Conservation (phyloP, 2,113 vertebrate species). For the Psammodynastes pulverulentus region DNA sequence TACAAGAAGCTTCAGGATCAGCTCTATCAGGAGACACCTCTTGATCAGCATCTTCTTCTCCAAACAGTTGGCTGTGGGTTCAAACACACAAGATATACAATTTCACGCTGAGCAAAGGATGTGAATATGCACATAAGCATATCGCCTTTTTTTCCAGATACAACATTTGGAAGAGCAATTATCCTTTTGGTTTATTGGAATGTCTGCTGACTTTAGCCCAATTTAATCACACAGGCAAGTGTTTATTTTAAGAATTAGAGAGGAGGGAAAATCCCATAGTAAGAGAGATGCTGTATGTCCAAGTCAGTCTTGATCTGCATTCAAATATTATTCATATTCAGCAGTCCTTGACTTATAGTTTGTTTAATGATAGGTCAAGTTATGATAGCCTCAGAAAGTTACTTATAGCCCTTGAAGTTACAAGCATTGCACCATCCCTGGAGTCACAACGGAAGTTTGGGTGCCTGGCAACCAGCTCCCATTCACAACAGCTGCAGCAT, state of each 20-base stretch:
- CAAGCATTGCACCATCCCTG: neutral
- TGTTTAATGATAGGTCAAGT: neutral
- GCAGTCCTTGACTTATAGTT: neutral
- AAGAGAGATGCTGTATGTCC: neutral
- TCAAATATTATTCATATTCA: neutral
- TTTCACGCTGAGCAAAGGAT: neutral
- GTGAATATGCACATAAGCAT: neutral
- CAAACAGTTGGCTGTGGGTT: slow-evolving; percentile 88
- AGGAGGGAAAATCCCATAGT: neutral
- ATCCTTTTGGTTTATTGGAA: neutral
- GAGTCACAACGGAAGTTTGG: neutral
- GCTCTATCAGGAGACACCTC: slow-evolving; percentile 97
- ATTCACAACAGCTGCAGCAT: neutral
- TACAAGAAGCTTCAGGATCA: slow-evolving; percentile 94
- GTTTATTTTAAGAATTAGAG: neutral
- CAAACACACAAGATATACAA: slow-evolving; percentile 37
- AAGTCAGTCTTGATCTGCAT: neutral
- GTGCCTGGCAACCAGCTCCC: neutral
- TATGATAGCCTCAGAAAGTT: neutral
- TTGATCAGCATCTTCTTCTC: slow-evolving; percentile 97
- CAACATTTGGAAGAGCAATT: neutral
- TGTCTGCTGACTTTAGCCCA: neutral
- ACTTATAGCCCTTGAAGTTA: neutral
- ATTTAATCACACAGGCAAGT: neutral
- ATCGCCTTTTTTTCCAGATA: neutral